Conservation (phyloP, 2,888 invertebrate species). For the Catocala sponsa region DNA sequence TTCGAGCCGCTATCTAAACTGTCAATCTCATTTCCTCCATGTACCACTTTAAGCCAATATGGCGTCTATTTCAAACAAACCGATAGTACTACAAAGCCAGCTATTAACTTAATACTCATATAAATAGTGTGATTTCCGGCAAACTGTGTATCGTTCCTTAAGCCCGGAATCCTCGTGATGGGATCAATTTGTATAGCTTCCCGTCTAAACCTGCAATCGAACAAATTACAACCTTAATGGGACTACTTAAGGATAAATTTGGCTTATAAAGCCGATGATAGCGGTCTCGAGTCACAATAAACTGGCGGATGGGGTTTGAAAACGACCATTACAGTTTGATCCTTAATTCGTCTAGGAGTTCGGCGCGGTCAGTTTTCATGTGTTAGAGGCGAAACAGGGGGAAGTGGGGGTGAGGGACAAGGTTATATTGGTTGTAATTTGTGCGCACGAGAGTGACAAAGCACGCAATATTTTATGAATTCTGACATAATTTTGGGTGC, state of each 20-base stretch:
- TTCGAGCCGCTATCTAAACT: slow-evolving; percentile 31
- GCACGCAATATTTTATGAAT: background rate
- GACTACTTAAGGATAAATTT: slow-evolving; percentile 63
- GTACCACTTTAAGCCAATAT: slow-evolving; percentile 41
- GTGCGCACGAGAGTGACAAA: slow-evolving; percentile 7
- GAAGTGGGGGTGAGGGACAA: background rate
- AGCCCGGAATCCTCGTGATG: slow-evolving; percentile 63
- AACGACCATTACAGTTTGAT: slow-evolving; percentile 64
- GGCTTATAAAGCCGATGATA: slow-evolving; percentile 49
- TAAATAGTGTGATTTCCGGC: slow-evolving; percentile 72
- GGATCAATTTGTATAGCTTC: slow-evolving; percentile 81
- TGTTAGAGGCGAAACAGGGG: slow-evolving; percentile 11
- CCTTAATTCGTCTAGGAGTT: slow-evolving; percentile 44
- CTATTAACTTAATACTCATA: slow-evolving; percentile 69
- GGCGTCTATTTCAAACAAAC: slow-evolving; percentile 45
- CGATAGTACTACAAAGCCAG: slow-evolving; percentile 61
- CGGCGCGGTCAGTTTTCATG: slow-evolving; percentile 39
- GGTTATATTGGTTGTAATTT: slow-evolving; percentile 4
- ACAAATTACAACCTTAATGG: slow-evolving; percentile 67
- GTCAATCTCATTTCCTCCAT: slow-evolving; percentile 42
- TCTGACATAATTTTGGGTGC: background rate
- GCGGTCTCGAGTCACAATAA: slow-evolving; percentile 66
- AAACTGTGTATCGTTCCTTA: slow-evolving; percentile 62
- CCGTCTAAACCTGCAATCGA: slow-evolving; percentile 56
- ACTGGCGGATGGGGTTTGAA: slow-evolving; percentile 63